These are phyloP conservation scores for Dryomyza anilis DNA, from an alignment of 2,888 invertebrate species.

Conservation along the genomic window DNA sequence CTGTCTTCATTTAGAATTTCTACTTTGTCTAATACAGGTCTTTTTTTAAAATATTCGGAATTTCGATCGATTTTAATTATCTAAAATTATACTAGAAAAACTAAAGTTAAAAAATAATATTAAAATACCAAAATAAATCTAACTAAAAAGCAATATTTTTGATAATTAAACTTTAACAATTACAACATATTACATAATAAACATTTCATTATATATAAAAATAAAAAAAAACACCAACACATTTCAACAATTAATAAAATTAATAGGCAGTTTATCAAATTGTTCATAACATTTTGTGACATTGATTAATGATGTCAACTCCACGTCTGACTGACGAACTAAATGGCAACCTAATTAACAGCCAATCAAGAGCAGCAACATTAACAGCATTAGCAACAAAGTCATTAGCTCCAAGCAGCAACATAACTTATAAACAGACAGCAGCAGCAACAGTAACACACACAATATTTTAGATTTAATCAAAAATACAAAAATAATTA, in stretches of 20 bases:
- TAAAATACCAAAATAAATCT: neutral
- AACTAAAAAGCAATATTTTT: too few species aligned
- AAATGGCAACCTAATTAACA: conserved; percentile 45
- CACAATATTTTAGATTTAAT: conserved; percentile 1
- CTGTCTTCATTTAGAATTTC: too few species aligned
- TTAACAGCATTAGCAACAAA: conserved; percentile 27
- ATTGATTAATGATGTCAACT: neutral
- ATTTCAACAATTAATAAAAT: neutral
- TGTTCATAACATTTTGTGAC: too few species aligned
- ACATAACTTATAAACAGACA: conserved; percentile 11
- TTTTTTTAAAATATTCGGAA: too few species aligned
- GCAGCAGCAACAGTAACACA: conserved; percentile 16
- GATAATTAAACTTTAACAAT: too few species aligned
- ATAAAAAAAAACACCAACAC: neutral
- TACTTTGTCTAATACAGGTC: too few species aligned
- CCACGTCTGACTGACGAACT: conserved; percentile 11
- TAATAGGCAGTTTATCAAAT: too few species aligned
- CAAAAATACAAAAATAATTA: neutral
- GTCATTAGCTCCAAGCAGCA: neutral
- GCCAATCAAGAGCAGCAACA: conserved; percentile 49
- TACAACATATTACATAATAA: too few species aligned
- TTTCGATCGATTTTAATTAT: too few species aligned
- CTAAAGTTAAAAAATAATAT: neutral
- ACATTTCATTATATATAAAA: too few species aligned
- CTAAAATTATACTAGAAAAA: neutral